These are phyloP conservation scores for Esox masquinongy DNA, from an alignment of 2,797 vertebrate species.

Conservation along the genomic window DNA sequence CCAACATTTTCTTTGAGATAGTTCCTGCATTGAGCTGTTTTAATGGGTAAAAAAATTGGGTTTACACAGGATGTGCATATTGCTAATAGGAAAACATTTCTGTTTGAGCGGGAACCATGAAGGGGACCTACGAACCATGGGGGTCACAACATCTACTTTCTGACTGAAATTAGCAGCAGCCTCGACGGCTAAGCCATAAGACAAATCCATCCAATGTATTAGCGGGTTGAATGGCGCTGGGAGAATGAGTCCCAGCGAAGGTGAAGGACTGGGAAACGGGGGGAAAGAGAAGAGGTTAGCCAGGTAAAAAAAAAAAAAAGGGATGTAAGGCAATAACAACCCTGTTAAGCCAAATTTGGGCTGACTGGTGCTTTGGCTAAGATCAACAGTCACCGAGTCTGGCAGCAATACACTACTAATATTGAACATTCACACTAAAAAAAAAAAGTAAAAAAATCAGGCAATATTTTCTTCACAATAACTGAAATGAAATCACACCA, in stretches of 20 bases:
- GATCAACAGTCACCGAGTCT: not conserved
- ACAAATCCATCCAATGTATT: constrained; percentile 16
- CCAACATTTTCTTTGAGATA: not conserved
- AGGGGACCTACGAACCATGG: not conserved
- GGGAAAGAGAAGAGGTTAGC: not conserved
- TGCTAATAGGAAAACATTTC: not conserved
- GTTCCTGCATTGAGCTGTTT: not conserved
- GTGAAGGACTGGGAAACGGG: not conserved
- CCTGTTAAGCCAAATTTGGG: not conserved
- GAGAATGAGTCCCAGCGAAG: not conserved
- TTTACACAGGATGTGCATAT: no score
- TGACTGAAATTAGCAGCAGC: not conserved
- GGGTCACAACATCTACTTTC: not conserved
- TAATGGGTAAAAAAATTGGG: not conserved
- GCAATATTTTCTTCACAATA: not conserved
- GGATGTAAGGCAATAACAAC: constrained; percentile 1
- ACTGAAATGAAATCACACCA: not conserved
- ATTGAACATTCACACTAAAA: not conserved
- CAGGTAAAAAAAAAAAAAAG: not conserved
- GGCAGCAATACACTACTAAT: not conserved
- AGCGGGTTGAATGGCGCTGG: constrained; percentile 12
- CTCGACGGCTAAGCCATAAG: not conserved
- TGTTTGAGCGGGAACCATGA: not conserved
- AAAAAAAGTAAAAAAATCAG: not conserved
- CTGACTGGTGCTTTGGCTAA: not conserved